These are phyloP conservation scores for Grantiella picta DNA, from an alignment of 2,113 vertebrate genomes.

Conservation along the genomic window DNA sequence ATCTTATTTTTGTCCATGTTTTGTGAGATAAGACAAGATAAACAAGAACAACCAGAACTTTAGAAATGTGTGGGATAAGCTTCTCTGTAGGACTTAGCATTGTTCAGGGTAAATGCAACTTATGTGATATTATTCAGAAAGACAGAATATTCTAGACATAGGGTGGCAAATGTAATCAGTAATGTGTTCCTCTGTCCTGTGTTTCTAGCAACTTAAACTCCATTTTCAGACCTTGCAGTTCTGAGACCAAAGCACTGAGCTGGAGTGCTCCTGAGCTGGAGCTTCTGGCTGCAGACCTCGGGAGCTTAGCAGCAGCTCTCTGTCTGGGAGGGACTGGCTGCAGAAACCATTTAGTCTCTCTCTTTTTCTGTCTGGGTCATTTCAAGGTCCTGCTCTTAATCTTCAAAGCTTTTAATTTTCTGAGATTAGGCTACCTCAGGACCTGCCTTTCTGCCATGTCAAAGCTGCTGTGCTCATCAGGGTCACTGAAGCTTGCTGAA, in stretches of 20 bases:
- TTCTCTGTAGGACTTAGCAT: background rate
- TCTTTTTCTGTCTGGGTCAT: slow-evolving; percentile 37
- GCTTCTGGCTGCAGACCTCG: background rate
- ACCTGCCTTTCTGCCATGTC: background rate
- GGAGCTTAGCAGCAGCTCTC: background rate
- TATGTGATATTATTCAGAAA: background rate
- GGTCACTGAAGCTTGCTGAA: slow-evolving; percentile 20
- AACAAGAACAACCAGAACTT: background rate
- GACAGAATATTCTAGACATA: rapidly evolving
- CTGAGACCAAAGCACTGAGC: background rate
- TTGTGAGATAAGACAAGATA: background rate
- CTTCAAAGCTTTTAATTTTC: slow-evolving; percentile 59
- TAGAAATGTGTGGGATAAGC: background rate
- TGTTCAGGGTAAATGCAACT: background rate
- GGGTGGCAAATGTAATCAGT: background rate
- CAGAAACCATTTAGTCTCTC: slow-evolving; percentile 1
- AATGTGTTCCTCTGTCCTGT: background rate
- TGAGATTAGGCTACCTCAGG: slow-evolving; percentile 29
- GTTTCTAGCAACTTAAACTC: background rate
- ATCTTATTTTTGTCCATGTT: background rate
- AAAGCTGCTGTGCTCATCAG: background rate
- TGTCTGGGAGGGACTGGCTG: background rate
- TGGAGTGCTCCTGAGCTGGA: background rate
- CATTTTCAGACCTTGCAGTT: background rate
- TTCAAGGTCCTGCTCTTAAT: slow-evolving; percentile 58